Evolutionary conservation across 2,113 vertebrate species (phyloP).

Genomic region (Hystrix brachyura): DNA sequence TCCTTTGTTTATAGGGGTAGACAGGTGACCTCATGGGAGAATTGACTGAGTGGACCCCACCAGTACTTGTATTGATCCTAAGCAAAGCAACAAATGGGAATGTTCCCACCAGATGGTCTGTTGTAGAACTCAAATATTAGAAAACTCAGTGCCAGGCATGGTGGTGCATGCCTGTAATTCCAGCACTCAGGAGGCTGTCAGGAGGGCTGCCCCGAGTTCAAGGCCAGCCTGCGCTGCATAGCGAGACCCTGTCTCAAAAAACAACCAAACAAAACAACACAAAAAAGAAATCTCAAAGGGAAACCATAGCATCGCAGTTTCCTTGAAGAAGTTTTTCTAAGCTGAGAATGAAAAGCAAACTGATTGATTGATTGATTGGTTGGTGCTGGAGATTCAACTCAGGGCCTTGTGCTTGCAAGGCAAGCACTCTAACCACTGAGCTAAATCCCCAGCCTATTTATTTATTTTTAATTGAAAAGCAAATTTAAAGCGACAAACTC

Average conservation of each 20-base stretch:
- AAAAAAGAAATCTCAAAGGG: background rate
- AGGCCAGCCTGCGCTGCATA: too few species aligned
- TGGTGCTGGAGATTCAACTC: too few species aligned
- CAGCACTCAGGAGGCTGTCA: too few species aligned
- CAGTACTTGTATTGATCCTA: background rate
- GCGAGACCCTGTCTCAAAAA: too few species aligned
- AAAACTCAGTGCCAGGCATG: background rate
- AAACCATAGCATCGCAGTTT: background rate
- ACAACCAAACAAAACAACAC: too few species aligned
- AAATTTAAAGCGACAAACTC: background rate
- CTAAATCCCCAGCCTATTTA: too few species aligned
- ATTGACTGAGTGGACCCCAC: background rate
- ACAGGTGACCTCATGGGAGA: background rate
- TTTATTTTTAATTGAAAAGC: background rate
- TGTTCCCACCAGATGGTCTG: background rate
- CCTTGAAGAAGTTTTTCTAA: background rate
- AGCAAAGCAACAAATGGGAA: background rate
- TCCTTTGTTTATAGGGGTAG: background rate
- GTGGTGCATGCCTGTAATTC: too few species aligned
- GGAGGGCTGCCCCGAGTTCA: too few species aligned
- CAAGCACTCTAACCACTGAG: too few species aligned
- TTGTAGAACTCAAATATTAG: background rate
- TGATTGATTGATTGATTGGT: too few species aligned
- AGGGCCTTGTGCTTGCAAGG: too few species aligned
- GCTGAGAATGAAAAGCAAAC: conserved; percentile 1